phyloP scores from a whole-genome alignment of 2,113 vertebrate species.

The Boleophthalmus pectinirostris region DNA sequence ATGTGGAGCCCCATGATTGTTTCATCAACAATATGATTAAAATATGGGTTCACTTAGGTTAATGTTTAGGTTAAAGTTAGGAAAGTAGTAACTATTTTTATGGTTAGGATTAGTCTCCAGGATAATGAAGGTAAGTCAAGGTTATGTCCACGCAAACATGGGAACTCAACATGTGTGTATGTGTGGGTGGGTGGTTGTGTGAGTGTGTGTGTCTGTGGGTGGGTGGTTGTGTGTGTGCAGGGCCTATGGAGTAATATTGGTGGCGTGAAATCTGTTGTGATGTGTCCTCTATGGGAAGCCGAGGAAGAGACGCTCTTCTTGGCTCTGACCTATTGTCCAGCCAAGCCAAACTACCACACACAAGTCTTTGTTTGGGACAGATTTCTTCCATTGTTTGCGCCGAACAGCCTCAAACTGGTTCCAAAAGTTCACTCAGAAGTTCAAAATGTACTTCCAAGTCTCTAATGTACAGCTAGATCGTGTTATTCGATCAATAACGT shows the following conservation, averaged over 20 bases:
- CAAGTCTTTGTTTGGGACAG: conserved; percentile 28
- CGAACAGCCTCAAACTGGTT: background rate
- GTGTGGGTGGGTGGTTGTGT: background rate
- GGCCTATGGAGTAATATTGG: conserved; percentile 19
- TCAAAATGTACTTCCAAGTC: background rate
- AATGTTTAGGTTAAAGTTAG: no score
- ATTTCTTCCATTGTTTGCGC: conserved; percentile 15
- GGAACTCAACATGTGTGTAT: conserved; percentile 1
- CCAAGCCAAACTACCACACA: conserved; percentile 28
- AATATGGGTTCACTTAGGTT: no score
- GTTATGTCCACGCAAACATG: no score
- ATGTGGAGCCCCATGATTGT: no score
- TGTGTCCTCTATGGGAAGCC: conserved; percentile 60
- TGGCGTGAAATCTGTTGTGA: conserved; percentile 73
- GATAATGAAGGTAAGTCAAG: no score
- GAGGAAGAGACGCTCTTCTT: conserved; percentile 54
- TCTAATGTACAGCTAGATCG: background rate
- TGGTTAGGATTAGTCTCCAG: no score
- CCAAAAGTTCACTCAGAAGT: conserved; percentile 8
- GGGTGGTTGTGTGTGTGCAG: conserved; percentile 16
- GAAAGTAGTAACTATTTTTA: no score
- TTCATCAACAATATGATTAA: no score
- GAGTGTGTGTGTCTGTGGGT: no score
- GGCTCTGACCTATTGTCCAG: conserved; percentile 63
- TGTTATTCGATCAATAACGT: no score